Conservation (phyloP, 2,888 invertebrate species). For the Volucella inflata region DNA sequence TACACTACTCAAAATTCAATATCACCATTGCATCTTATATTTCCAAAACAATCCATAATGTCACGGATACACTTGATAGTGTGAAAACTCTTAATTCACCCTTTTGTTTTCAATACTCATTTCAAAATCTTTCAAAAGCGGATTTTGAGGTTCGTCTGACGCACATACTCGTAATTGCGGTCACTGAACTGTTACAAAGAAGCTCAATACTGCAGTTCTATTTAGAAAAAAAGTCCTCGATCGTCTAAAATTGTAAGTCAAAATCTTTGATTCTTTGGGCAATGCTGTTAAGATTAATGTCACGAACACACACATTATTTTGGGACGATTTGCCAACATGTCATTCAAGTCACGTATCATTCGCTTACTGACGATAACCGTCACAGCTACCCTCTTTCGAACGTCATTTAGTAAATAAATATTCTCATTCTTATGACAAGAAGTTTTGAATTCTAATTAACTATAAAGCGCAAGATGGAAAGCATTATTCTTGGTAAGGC, state of each 20-base stretch:
- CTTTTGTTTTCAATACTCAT: conserved; percentile 13
- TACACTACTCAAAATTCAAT: too few relatives aligned
- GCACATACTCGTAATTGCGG: conserved; percentile 7
- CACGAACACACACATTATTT: conserved; percentile 42
- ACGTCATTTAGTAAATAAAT: conserved; percentile 36
- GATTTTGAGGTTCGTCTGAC: not conserved
- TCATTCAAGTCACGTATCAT: conserved; percentile 48
- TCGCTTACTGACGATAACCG: conserved; percentile 17
- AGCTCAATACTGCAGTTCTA: conserved; percentile 35
- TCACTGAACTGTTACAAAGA: conserved; percentile 29
- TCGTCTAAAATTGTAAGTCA: conserved; percentile 12
- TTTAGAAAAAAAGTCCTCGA: conserved; percentile 16
- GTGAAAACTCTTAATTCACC: not conserved
- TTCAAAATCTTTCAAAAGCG: conserved; percentile 20
- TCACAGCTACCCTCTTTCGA: conserved; percentile 38
- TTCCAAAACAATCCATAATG: too few relatives aligned
- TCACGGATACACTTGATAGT: too few relatives aligned
- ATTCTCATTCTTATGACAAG: conserved; percentile 26
- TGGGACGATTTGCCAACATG: conserved; percentile 10
- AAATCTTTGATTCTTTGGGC: conserved; percentile 11
- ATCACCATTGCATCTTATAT: too few relatives aligned
- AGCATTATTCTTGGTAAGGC: too few relatives aligned
- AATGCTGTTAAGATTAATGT: conserved; percentile 23
- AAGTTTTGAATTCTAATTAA: conserved; percentile 40
- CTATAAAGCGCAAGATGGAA: not conserved